These are phyloP conservation scores for Prietella phreatophila DNA, from an alignment of 2,113 vertebrate species.

Conservation along the genomic window DNA sequence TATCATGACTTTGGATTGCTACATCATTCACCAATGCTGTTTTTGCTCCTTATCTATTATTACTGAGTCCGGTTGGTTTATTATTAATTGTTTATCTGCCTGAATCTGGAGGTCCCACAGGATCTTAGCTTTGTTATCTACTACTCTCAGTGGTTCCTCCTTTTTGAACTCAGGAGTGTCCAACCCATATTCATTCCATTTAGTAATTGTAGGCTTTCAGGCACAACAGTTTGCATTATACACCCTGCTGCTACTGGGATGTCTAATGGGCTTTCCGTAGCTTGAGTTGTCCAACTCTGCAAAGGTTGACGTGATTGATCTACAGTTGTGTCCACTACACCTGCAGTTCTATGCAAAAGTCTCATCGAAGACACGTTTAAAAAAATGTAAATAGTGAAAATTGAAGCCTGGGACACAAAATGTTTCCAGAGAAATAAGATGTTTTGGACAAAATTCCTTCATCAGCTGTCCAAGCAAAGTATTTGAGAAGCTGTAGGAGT, in stretches of 20 bases:
- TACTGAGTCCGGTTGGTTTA: conserved; percentile 6
- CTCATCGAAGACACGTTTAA: not conserved
- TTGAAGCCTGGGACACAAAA: not conserved
- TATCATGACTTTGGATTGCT: not conserved
- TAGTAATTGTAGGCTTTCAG: not conserved
- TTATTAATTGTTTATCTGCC: conserved; percentile 24
- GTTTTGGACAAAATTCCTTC: not conserved
- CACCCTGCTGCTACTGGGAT: not conserved
- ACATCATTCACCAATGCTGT: conserved; percentile 3
- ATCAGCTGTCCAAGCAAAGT: not conserved
- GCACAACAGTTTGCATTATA: not conserved
- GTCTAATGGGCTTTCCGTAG: not conserved
- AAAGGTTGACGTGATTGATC: not conserved
- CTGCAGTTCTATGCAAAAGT: not conserved
- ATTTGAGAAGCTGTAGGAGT: not conserved
- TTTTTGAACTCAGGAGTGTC: not conserved
- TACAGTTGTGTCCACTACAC: not conserved
- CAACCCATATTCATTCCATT: not conserved
- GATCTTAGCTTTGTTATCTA: conserved; percentile 17
- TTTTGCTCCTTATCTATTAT: conserved; percentile 18
- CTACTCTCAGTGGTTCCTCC: not conserved
- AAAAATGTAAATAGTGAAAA: not conserved
- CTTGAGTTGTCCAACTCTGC: not conserved
- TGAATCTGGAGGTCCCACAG: conserved; percentile 8
- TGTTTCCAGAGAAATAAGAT: not conserved